These are phyloP conservation scores for Tichodroma muraria DNA, from an alignment of 2,113 vertebrate species.

Conservation along the genomic window DNA sequence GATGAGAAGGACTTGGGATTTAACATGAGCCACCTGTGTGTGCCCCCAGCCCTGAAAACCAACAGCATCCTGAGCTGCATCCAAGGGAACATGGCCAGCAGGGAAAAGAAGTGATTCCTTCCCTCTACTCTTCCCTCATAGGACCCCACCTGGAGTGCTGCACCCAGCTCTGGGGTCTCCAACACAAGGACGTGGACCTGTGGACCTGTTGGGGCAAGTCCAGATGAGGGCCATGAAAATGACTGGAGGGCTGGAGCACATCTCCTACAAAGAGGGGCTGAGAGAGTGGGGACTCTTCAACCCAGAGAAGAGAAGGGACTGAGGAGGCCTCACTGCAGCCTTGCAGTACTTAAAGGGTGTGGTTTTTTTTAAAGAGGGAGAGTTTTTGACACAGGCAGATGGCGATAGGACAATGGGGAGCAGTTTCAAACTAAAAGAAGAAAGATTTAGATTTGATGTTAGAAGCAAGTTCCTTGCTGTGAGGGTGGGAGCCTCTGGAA, in stretches of 20 bases:
- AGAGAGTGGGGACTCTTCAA: neutral
- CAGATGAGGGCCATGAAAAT: neutral
- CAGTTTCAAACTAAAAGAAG: neutral
- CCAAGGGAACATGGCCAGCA: neutral
- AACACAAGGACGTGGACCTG: neutral
- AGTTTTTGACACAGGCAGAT: neutral
- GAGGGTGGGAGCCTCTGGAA: neutral
- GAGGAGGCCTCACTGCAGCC: neutral
- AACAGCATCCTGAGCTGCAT: neutral
- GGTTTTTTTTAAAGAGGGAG: neutral
- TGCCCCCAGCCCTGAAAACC: neutral
- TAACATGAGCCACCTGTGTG: neutral
- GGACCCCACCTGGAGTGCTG: neutral
- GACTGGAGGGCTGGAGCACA: neutral
- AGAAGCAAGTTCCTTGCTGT: neutral
- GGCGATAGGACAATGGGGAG: neutral
- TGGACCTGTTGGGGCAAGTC: neutral
- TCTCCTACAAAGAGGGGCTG: neutral
- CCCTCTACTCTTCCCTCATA: neutral
- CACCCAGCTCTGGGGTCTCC: neutral
- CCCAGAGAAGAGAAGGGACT: neutral
- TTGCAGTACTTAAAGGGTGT: neutral
- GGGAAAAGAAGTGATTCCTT: neutral
- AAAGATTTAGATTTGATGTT: neutral
- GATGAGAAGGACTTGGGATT: neutral